phyloP scores from a whole-genome alignment of 2,797 vertebrate genomes.

The Rallus crepitans region DNA sequence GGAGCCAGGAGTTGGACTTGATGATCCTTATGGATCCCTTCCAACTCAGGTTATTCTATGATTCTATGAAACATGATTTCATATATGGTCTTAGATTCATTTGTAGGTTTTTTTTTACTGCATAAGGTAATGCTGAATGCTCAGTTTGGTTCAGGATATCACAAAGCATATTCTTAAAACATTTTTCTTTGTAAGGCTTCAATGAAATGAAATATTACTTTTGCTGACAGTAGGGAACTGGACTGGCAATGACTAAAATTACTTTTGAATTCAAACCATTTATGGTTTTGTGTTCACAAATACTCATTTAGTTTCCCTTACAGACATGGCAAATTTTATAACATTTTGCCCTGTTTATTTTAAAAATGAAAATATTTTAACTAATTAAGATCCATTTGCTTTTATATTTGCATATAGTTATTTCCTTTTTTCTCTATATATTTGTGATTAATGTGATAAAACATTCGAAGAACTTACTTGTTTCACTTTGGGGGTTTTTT shows the following conservation, averaged over 20 bases:
- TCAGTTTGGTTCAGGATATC: background rate
- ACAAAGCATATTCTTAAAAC: background rate
- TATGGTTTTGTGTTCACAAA: background rate
- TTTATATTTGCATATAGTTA: background rate
- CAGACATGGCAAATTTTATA: background rate
- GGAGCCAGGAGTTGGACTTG: too few species aligned
- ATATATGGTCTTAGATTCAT: background rate
- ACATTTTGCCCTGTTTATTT: background rate
- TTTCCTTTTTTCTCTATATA: background rate
- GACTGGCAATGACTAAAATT: background rate
- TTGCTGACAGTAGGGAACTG: background rate
- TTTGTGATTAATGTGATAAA: background rate
- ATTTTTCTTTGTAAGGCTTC: background rate
- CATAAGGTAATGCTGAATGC: background rate
- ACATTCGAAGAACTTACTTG: background rate
- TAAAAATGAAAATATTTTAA: background rate
- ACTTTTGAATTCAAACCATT: background rate
- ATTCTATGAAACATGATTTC: background rate
- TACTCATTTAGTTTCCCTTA: background rate
- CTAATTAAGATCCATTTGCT: background rate
- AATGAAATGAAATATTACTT: background rate
- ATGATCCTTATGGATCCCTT: too few species aligned
- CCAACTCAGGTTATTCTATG: too few species aligned
- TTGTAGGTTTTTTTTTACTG: background rate
- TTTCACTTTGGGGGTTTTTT: background rate